These are phyloP conservation scores for Prionailurus viverrinus DNA, from an alignment of 2,113 vertebrate genomes.

Conservation along the genomic window DNA sequence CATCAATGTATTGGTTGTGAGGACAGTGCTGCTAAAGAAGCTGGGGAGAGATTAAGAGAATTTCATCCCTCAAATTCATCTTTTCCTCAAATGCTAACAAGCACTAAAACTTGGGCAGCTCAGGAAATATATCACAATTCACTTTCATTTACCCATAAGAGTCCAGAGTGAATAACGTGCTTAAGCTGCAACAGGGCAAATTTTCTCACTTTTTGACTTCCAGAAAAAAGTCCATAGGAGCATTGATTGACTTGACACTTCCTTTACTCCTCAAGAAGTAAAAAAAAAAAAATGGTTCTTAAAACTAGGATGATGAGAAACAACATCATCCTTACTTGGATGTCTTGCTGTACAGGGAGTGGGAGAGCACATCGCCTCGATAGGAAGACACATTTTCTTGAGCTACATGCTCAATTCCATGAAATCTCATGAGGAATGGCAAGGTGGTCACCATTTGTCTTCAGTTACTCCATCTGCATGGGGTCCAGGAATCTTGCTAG, in stretches of 20 bases:
- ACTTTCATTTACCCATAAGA: slow-evolving; percentile 6
- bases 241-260: slow-evolving; percentile 38
- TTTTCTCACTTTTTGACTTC: slow-evolving; percentile 58
- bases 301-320: slow-evolving; percentile 45
- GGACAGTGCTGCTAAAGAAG: slow-evolving; percentile 39
- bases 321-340: neutral
- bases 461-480: neutral
- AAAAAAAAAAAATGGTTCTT: slow-evolving; percentile 27
- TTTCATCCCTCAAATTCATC: neutral
- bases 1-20: neutral
- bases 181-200: neutral
- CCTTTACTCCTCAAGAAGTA: slow-evolving; percentile 64
- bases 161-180: slow-evolving; percentile 42
- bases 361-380: slow-evolving; percentile 32
- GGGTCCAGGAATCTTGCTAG: neutral
- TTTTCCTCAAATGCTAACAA: neutral
- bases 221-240: slow-evolving; percentile 31
- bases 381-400: slow-evolving; percentile 49
- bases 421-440: neutral
- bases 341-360: slow-evolving; percentile 13
- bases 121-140: neutral
- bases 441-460: neutral
- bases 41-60: slow-evolving; percentile 5
- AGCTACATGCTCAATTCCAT: neutral
- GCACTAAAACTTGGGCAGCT: neutral